Evolutionary conservation across 1,140 invertebrate genomes (phyloP), one percentile per base, ranked within the genome.

Genomic region (Nasonia longicornis): DNA sequence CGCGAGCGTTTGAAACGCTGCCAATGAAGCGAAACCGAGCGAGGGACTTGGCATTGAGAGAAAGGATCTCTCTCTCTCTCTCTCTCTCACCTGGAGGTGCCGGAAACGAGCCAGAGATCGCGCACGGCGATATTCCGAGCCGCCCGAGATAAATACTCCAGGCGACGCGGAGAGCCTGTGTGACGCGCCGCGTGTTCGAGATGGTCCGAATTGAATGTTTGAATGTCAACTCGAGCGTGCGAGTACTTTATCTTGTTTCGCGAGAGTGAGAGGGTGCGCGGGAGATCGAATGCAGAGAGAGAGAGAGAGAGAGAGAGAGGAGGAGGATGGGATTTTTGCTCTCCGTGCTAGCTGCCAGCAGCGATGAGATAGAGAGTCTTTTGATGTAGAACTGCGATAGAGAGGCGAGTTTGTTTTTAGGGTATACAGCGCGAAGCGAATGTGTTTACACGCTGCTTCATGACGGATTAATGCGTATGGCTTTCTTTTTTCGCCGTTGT

Each of bases 1-100:
- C 84, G 79, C 81, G 84, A 80, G 86, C 86, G 81, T 84, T 90
- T 90, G 89, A 90, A 90, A 89, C 87, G 87, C 86, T 88, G 89
- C 89, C 89, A 90, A 90, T 89, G 87, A 89, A 87, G 84, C 84
- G 26, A 31, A 58, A 70, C 67, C 26, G 16, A 58, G 52, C 52
- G 42, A 22, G 74, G 78, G 82, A 85, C 81, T 83, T 81, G 79
- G 79, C 79, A 76, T 76, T 74, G 79, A 29, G 42, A 74, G 72
- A 71, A 80, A 74, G 48, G 14, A 20, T n/a, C 52, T n/a, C 52
- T 58, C 16, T 58, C 22, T 29, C 42, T 52, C 79, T 58, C 52
- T 58, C 16, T 58, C 22, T 29, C 42, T 52, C 79, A 75, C 72
- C 79, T 80, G 38, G 26, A 80, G 79, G 38, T 75, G 79, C 67